Evolutionary conservation across 1,140 invertebrate species (phyloP).

Genomic region (Notospermus geniculatus): DNA sequence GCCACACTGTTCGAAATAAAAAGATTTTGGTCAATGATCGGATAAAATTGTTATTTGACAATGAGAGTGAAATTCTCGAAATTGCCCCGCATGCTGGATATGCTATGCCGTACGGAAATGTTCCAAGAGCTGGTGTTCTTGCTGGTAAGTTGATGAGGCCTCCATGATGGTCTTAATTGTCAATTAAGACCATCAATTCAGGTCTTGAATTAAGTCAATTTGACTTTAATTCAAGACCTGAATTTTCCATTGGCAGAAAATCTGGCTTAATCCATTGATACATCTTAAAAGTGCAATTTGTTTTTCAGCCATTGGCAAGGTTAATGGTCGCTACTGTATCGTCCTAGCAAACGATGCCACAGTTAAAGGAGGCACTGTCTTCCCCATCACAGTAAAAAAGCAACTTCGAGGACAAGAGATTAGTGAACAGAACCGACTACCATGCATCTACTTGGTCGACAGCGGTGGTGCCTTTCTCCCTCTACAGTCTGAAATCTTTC

Average conservation of each 20-base stretch:
- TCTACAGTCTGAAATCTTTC: conserved; percentile 92
- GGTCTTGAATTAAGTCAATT: too few species aligned
- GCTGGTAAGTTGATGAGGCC: conserved; percentile 71
- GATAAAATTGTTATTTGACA: conserved; percentile 83
- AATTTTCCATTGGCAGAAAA: too few species aligned
- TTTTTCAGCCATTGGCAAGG: conserved; percentile 46
- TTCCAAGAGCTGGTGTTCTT: conserved; percentile 69
- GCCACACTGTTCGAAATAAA: conserved; percentile 65
- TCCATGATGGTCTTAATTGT: too few species aligned
- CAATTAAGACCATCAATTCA: too few species aligned
- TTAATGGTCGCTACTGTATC: conserved; percentile 66
- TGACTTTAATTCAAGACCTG: too few species aligned
- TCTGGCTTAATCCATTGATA: too few species aligned
- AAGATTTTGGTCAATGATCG: conserved; percentile 87
- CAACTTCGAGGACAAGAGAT: conserved; percentile 96
- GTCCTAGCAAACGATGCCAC: conserved; percentile 96
- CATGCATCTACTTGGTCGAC: conserved; percentile 97
- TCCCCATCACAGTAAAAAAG: conserved; percentile 97
- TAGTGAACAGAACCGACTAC: conserved; percentile 86
- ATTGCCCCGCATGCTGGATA: conserved; percentile 86
- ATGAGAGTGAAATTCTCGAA: conserved; percentile 77
- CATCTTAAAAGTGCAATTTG: too few species aligned
- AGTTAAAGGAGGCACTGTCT: conserved; percentile 95
- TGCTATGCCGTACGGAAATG: conserved; percentile 69
- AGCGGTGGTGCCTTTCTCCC: conserved; percentile 97